A percentile compares a stretch with the other conserved stretches of the same genome.
phyloP scores from a whole-genome alignment of 2,113 vertebrate species.

The Rhombomys opimus region DNA sequence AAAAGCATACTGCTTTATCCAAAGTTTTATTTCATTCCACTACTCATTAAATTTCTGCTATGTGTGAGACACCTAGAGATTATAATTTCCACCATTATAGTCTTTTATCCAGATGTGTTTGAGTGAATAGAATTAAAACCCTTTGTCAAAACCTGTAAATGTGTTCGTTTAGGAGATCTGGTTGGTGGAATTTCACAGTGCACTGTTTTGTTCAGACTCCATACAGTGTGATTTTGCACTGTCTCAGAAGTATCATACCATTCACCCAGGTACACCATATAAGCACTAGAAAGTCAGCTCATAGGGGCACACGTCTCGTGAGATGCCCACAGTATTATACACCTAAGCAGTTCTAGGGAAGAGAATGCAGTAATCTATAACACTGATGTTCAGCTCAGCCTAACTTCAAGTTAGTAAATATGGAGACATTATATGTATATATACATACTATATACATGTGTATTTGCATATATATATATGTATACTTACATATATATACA shows the following conservation, averaged over 20 bases:
- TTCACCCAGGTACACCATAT: not conserved
- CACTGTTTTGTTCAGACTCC: constrained; percentile 16
- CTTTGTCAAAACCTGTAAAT: not conserved
- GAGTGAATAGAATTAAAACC: constrained; percentile 22
- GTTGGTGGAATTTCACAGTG: constrained; percentile 5
- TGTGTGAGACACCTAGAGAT: not conserved
- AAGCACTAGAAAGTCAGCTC: not conserved
- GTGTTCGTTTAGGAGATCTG: not conserved
- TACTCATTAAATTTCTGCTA: constrained; percentile 20
- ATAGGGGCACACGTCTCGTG: not conserved
- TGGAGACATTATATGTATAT: not conserved
- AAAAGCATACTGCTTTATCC: not conserved
- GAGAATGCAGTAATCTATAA: not conserved
- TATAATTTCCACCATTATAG: constrained; percentile 16
- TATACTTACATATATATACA: not conserved
- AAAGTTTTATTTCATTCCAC: constrained; percentile 13
- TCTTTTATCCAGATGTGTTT: not conserved
- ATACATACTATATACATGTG: not conserved
- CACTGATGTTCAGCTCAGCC: not conserved
- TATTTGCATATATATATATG: not conserved
- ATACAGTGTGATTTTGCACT: not conserved
- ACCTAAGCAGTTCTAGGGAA: constrained; percentile 36
- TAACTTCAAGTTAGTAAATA: constrained; percentile 16
- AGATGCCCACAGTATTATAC: not conserved
- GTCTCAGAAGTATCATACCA: not conserved